phyloP scores from a whole-genome alignment of 1,140 invertebrate genomes.

The Choristoneura fumiferana region DNA sequence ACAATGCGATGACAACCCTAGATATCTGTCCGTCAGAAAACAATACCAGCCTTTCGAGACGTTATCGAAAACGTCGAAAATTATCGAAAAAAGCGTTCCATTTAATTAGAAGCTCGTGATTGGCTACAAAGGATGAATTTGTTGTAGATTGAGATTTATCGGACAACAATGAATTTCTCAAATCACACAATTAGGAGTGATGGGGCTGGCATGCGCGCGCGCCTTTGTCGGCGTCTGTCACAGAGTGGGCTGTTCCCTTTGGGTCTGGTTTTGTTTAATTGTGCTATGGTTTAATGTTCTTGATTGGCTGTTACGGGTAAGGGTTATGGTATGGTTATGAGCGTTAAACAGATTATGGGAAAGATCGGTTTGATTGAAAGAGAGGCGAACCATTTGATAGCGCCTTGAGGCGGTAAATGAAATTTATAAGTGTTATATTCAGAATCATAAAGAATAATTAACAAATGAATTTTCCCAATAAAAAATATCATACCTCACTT shows the following conservation, averaged over 20 bases:
- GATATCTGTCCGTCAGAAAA: slow-evolving; percentile 28
- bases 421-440: too few relatives aligned
- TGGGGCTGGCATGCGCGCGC: slow-evolving; percentile 48
- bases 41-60: slow-evolving; percentile 27
- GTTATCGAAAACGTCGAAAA: slow-evolving; percentile 8
- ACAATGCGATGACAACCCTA: too few relatives aligned
- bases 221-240: slow-evolving; percentile 70
- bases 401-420: too few relatives aligned
- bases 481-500: too few relatives aligned
- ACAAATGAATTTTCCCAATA: too few relatives aligned
- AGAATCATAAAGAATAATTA: too few relatives aligned
- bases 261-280: not conserved
- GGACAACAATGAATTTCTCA: slow-evolving; percentile 72
- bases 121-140: slow-evolving; percentile 72
- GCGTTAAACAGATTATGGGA: too few relatives aligned
- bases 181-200: slow-evolving; percentile 75
- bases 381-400: too few relatives aligned
- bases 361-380: too few relatives aligned
- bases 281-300: too few relatives aligned
- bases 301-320: too few relatives aligned
- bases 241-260: slow-evolving; percentile 43
- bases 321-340: too few relatives aligned
- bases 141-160: slow-evolving; percentile 68
- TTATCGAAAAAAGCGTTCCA: slow-evolving; percentile 34
- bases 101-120: slow-evolving; percentile 56